Conservation (phyloP, 2,888 invertebrate species). For the Podotricha telesiphe region DNA sequence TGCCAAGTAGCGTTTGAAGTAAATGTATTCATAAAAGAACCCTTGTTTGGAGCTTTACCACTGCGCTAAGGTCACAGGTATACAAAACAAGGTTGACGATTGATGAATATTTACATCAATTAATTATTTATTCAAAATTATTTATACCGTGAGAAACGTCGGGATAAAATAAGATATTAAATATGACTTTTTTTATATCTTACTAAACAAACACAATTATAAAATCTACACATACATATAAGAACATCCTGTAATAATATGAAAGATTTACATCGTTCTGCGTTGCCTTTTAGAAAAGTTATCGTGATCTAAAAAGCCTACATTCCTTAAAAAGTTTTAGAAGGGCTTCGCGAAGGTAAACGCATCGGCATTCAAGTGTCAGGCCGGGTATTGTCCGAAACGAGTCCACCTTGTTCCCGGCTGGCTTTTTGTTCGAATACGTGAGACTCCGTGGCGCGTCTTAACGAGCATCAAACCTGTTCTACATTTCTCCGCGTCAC, state of each 20-base stretch:
- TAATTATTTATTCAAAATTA: constrained; percentile 4
- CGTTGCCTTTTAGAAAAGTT: constrained; percentile 23
- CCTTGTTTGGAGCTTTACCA: constrained; percentile 1
- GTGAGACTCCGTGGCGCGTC: constrained; percentile 77
- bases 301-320: constrained; percentile 43
- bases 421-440: constrained; percentile 73
- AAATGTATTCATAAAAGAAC: neutral
- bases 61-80: constrained; percentile 4
- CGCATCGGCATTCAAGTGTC: constrained; percentile 76
- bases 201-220: neutral
- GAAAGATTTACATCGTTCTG: neutral
- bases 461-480: constrained; percentile 78
- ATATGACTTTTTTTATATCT: neutral
- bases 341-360: constrained; percentile 54
- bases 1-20: neutral
- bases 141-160: constrained; percentile 3
- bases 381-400: constrained; percentile 74
- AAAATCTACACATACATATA: neutral
- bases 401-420: constrained; percentile 65
- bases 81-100: constrained; percentile 4
- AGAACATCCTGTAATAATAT: constrained; percentile 13
- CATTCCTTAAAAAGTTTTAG: constrained; percentile 45
- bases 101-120: constrained; percentile 1
- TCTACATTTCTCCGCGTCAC: constrained; percentile 71
- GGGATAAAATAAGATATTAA: constrained; percentile 4